Percentiles rank a stretch among this genome's conserved stretches.
phyloP scores from a whole-genome alignment of 2,888 invertebrate genomes.

The Drosophila prostipennis region DNA sequence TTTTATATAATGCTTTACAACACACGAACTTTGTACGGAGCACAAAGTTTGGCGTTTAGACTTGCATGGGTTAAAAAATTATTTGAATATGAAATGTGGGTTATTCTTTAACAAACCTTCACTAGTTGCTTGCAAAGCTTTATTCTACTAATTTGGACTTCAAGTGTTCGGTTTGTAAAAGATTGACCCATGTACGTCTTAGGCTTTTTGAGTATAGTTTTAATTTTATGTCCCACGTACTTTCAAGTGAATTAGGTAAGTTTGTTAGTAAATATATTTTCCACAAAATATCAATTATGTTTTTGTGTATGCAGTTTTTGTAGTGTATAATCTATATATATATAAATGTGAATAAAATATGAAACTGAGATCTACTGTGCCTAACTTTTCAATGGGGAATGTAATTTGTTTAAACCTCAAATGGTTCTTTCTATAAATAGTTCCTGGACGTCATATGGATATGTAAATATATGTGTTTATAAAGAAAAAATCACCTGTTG shows the following conservation, averaged over 20 bases:
- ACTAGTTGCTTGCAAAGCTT: not conserved
- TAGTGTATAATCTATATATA: not conserved
- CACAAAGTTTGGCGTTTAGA: slow-evolving; percentile 53
- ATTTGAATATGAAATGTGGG: slow-evolving; percentile 4
- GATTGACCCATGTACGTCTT: slow-evolving; percentile 32
- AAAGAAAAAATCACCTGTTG: slow-evolving; percentile 80
- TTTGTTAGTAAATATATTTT: slow-evolving; percentile 55
- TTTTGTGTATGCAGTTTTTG: slow-evolving; percentile 36
- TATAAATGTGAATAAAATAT: slow-evolving; percentile 1
- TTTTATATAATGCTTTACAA: slow-evolving; percentile 74
- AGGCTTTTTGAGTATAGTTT: slow-evolving; percentile 19
- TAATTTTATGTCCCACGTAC: slow-evolving; percentile 47
- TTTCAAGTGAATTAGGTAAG: slow-evolving; percentile 33
- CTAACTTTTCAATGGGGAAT: slow-evolving; percentile 3
- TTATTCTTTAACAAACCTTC: not conserved
- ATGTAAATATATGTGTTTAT: slow-evolving; percentile 28
- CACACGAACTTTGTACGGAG: slow-evolving; percentile 52
- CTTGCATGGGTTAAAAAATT: slow-evolving; percentile 58
- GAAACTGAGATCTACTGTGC: not conserved
- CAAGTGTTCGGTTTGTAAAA: not conserved
- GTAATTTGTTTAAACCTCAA: not conserved
- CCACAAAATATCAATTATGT: slow-evolving; percentile 27
- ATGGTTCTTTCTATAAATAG: slow-evolving; percentile 9
- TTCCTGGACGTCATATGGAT: slow-evolving; percentile 17
- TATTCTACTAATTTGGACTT: not conserved